Evolutionary conservation across 2,888 invertebrate genomes (phyloP).

Genomic region (Habroteleia sp.): DNA sequence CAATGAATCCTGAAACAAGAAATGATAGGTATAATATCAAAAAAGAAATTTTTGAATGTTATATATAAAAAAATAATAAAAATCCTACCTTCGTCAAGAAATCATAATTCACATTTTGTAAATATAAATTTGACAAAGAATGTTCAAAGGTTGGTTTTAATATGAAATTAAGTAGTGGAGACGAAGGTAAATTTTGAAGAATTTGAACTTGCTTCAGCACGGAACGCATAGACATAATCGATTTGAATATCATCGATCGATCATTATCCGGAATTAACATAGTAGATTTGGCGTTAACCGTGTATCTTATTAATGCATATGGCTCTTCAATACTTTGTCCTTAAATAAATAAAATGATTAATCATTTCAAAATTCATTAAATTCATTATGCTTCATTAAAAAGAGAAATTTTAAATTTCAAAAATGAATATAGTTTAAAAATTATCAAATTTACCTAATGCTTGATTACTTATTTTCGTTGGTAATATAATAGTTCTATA

Average conservation of each 20-base stretch:
- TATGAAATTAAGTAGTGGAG: background rate
- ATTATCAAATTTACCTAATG: too few relatives aligned
- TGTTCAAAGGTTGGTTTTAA: background rate
- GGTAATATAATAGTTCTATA: background rate
- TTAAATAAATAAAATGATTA: too few relatives aligned
- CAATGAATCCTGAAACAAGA: constrained; percentile 19
- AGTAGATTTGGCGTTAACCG: background rate
- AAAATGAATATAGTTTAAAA: background rate
- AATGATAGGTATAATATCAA: too few relatives aligned
- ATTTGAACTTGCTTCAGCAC: background rate
- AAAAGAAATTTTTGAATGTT: too few relatives aligned
- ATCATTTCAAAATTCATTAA: too few relatives aligned
- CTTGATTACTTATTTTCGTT: background rate
- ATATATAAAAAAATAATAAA: background rate
- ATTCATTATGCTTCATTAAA: too few relatives aligned
- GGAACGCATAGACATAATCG: background rate
- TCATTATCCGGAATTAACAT: too few relatives aligned
- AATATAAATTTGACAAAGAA: too few relatives aligned
- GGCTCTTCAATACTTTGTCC: too few relatives aligned
- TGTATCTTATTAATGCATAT: too few relatives aligned
- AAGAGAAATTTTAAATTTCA: background rate
- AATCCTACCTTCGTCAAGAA: background rate
- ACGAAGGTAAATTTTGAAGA: background rate
- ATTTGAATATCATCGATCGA: too few relatives aligned
- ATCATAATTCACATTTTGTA: too few relatives aligned